These are phyloP conservation scores for Aldabrachelys gigantea DNA, from an alignment of 2,113 vertebrate genomes.

Conservation along the genomic window DNA sequence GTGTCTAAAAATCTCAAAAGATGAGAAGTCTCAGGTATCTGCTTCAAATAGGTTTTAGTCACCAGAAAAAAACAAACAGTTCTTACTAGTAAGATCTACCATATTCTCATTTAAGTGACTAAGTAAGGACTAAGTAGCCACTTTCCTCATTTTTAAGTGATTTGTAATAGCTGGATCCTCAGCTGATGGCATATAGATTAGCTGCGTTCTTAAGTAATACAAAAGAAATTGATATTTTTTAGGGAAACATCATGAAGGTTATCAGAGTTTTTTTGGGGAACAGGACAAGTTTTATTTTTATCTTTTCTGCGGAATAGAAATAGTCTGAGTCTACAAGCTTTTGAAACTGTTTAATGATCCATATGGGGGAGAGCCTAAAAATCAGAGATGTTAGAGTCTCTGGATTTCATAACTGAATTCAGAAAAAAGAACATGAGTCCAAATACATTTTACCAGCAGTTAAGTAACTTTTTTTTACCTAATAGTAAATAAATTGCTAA, in stretches of 20 bases:
- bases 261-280: conserved; percentile 30
- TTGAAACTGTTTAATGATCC: conserved; percentile 16
- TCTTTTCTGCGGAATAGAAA: conserved; percentile 48
- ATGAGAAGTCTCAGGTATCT: background rate
- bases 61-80: background rate
- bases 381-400: background rate
- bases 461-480: background rate
- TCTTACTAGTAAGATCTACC: background rate
- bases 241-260: conserved; percentile 13
- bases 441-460: background rate
- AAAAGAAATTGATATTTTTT: conserved; percentile 48
- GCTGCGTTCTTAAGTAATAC: conserved; percentile 40
- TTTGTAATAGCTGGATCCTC: conserved; percentile 39
- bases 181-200: background rate
- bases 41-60: background rate
- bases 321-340: background rate
- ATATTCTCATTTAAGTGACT: conserved; percentile 13
- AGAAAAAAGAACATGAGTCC: background rate
- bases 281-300: conserved; percentile 35
- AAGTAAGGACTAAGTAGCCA: background rate
- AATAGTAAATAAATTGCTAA: background rate
- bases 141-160: conserved; percentile 48
- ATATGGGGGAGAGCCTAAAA: background rate
- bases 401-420: background rate
- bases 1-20: conserved; percentile 8